Base-by-base conservation (phyloP, 2,113 vertebrate genomes). In the Salvator merianae region DNA sequence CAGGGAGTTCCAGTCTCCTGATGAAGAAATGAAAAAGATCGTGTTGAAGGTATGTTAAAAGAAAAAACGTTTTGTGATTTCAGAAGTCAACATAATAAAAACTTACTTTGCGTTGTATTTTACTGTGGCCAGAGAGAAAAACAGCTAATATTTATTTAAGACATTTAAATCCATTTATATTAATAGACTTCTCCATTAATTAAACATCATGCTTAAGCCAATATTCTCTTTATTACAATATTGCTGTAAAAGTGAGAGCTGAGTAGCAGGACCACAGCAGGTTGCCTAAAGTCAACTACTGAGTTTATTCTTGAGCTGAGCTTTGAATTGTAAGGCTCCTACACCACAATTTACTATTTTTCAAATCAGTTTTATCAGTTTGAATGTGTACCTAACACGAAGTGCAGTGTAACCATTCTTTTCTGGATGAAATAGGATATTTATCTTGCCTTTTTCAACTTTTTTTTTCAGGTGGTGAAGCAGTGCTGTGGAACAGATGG, bases 1-100 rank as follows among this genome's bases (percentile, higher is more conserved):
- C 95, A 94, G 98, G 96, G 99, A 99, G 96, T 99, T 99, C 92
- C 99, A 99, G 74, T 99, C 99, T 89, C 99, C 99, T 47, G 98
- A 99, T 82, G 99, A 99, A 95, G 99, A 99, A 90, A 99, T 99
- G 99, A 99, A 99, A 86, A 99, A 99, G 95, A 99, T 99, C 83
- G 99, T 99, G 1, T 94, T 99, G 18, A 99, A 99, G 98, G 99
- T 98, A 93, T 2, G 84, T 92, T 47, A 71, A 28, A 62, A 59
- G 20, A 1, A 59, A 59, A 59, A 16, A 59, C 14, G 9, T 34
- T 4, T 18, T 70, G 43, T 81, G 16, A 26, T 59, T 59, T 1
- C 18, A 24, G 13, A 13, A 59, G 20, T 59, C 55, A 59, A 20
- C 2, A 59, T 59, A 59, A 59, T 59, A 59, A 59, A 59, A 59